phyloP scores from a whole-genome alignment of 2,888 invertebrate genomes.

The Sialis fuliginosa region DNA sequence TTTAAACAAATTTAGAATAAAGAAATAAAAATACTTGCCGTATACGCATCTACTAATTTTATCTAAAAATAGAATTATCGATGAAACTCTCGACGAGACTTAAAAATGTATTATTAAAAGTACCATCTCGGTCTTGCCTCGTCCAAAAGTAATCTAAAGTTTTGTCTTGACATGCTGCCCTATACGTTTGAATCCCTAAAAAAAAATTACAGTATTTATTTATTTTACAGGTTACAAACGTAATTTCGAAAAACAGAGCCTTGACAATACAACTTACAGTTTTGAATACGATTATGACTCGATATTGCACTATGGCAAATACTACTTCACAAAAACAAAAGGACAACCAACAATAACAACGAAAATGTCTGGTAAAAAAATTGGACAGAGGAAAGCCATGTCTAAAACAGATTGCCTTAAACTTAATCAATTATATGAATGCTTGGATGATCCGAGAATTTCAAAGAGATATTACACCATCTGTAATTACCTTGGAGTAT shows the following conservation, averaged over 20 bases:
- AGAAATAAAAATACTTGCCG: too few relatives aligned
- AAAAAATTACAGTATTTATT: not conserved
- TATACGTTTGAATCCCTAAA: too few relatives aligned
- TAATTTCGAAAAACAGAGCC: slow-evolving; percentile 46
- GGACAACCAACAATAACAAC: slow-evolving; percentile 43
- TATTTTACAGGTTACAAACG: slow-evolving; percentile 32
- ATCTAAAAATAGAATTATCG: too few relatives aligned
- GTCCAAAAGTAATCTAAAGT: too few relatives aligned
- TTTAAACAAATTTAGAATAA: too few relatives aligned
- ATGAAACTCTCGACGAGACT: too few relatives aligned
- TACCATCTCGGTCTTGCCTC: too few relatives aligned
- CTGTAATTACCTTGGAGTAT: slow-evolving; percentile 33
- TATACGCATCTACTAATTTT: too few relatives aligned
- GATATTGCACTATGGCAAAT: slow-evolving; percentile 60
- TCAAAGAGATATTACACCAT: slow-evolving; percentile 34
- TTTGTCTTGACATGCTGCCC: too few relatives aligned
- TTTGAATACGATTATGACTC: slow-evolving; percentile 63
- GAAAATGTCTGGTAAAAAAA: slow-evolving; percentile 29
- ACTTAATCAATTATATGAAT: slow-evolving; percentile 47
- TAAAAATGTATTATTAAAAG: too few relatives aligned
- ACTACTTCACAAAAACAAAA: slow-evolving; percentile 42
- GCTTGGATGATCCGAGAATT: slow-evolving; percentile 29
- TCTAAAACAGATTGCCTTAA: slow-evolving; percentile 50
- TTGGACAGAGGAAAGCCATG: slow-evolving; percentile 44
- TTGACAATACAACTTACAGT: slow-evolving; percentile 41